Evolutionary conservation across 2,113 vertebrate genomes (phyloP).

Genomic region (Albula glossodonta): DNA sequence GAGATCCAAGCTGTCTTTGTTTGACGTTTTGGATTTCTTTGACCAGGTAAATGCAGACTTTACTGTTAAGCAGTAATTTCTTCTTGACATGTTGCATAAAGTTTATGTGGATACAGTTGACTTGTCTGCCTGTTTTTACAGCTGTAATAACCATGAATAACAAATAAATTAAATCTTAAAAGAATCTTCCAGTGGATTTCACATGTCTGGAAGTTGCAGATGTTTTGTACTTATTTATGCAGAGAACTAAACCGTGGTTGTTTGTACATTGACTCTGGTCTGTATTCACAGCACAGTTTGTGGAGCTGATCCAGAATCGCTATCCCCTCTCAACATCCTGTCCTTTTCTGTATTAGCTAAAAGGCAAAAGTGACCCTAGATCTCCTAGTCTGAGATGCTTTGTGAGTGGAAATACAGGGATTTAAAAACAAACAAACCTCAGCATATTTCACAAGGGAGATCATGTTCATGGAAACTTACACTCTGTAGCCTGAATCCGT

Average conservation of each 20-base stretch:
- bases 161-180: conserved; percentile 9
- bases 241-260: not conserved
- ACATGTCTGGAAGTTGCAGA: not conserved
- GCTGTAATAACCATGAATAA: conserved; percentile 7
- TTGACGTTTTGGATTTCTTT: not conserved
- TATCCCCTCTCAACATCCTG: too few species aligned
- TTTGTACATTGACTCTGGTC: not conserved
- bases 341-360: too few species aligned
- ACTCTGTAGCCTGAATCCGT: too few species aligned
- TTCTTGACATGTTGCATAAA: conserved; percentile 6
- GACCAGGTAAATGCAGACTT: conserved; percentile 9
- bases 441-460: too few species aligned
- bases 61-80: not conserved
- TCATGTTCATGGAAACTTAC: too few species aligned
- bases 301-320: too few species aligned
- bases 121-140: conserved; percentile 9
- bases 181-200: not conserved
- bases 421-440: too few species aligned
- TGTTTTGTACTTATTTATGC: not conserved
- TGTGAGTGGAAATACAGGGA: too few species aligned
- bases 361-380: too few species aligned
- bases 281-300: too few species aligned
- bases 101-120: conserved; percentile 6
- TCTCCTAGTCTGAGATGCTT: too few species aligned
- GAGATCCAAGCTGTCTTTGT: not conserved